These are phyloP conservation scores for Perizoma affinitatum DNA, from an alignment of 2,888 invertebrate genomes.

Conservation along the genomic window DNA sequence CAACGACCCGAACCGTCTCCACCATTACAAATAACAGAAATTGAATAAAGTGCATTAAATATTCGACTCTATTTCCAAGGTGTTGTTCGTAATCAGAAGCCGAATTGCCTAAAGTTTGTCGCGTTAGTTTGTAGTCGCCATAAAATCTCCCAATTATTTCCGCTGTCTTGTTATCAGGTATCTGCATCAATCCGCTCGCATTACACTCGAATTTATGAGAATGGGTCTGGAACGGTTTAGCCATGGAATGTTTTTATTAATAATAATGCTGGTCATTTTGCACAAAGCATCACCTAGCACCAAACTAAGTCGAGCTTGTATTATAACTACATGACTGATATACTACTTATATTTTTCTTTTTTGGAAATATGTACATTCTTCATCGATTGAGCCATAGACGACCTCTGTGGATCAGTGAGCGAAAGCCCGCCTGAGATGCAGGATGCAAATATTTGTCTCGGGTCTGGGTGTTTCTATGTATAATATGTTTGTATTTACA, in stretches of 20 bases:
- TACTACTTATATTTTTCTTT: no score
- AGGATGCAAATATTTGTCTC: no score
- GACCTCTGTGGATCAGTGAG: no score
- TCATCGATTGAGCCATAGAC: no score
- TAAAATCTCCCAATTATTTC: slow-evolving; percentile 76
- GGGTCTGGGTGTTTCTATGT: no score
- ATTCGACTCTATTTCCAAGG: slow-evolving; percentile 45
- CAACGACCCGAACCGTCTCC: slow-evolving; percentile 59
- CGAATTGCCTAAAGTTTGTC: slow-evolving; percentile 33
- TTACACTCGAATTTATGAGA: slow-evolving; percentile 77
- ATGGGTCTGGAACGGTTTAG: slow-evolving; percentile 31
- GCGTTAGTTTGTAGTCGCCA: slow-evolving; percentile 51
- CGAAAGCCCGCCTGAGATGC: no score
- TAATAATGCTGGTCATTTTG: no score
- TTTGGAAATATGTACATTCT: no score
- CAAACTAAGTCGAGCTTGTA: no score
- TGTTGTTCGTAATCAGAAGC: slow-evolving; percentile 43
- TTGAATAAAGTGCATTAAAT: slow-evolving; percentile 47
- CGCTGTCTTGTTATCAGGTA: slow-evolving; percentile 67
- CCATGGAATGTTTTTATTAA: slow-evolving; percentile 9
- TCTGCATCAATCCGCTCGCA: slow-evolving; percentile 73
- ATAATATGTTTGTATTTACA: no score
- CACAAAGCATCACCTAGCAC: no score
- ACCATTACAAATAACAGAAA: slow-evolving; percentile 49
- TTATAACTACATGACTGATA: no score